Conservation (phyloP, 1,140 invertebrate genomes). For the Drosophila parabipectinata region DNA sequence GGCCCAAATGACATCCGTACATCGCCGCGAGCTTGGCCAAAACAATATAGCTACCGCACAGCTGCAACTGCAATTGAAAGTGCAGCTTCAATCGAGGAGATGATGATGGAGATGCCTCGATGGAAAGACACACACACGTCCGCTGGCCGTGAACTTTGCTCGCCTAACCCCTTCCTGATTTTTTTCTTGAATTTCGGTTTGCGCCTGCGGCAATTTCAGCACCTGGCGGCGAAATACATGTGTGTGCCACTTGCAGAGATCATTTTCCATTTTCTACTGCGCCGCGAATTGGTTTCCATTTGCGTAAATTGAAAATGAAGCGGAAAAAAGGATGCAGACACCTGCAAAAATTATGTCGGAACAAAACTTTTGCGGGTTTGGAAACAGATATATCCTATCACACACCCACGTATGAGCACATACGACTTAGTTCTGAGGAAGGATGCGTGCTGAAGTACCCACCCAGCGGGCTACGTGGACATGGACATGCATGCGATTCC, state of each 20-base stretch:
- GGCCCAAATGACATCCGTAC: slow-evolving; percentile 53
- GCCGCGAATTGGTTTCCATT: slow-evolving; percentile 53
- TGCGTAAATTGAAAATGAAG: slow-evolving; percentile 74
- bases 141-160: slow-evolving; percentile 70
- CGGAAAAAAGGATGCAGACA: slow-evolving; percentile 59
- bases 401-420: neutral
- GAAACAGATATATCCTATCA: neutral
- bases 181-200: slow-evolving; percentile 55
- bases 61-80: slow-evolving; percentile 25
- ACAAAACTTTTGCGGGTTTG: neutral
- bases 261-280: slow-evolving; percentile 60
- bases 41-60: slow-evolving; percentile 43
- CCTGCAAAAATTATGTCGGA: slow-evolving; percentile 49
- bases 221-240: slow-evolving; percentile 47
- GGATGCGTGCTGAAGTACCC: slow-evolving; percentile 37
- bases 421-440: slow-evolving; percentile 3
- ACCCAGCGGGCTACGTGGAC: slow-evolving; percentile 31
- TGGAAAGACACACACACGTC: slow-evolving; percentile 53
- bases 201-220: slow-evolving; percentile 62
- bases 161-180: slow-evolving; percentile 64
- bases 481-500: slow-evolving; percentile 70
- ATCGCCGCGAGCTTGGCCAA: slow-evolving; percentile 17
- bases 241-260: slow-evolving; percentile 25
- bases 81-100: slow-evolving; percentile 15
- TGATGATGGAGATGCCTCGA: slow-evolving; percentile 37